phyloP scores from a whole-genome alignment of 2,888 invertebrate genomes.

The Polydrusus pterygomalis region DNA sequence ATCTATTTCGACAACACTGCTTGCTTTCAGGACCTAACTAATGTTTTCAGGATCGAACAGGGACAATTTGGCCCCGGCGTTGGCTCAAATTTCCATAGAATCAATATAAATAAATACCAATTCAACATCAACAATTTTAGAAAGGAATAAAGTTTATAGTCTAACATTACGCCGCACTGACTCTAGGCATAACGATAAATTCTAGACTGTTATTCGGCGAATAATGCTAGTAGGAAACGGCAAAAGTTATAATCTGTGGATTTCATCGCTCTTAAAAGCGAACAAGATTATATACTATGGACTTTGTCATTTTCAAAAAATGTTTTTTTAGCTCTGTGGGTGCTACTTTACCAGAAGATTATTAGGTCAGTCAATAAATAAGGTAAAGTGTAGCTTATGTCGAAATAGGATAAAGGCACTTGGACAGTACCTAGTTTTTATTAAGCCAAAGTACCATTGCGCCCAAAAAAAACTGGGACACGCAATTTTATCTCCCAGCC shows the following conservation, averaged over 20 bases:
- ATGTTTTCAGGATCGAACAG: too few relatives aligned
- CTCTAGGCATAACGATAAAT: not conserved
- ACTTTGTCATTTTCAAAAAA: not conserved
- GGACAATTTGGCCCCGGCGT: too few relatives aligned
- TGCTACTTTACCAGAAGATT: not conserved
- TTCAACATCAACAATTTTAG: not conserved
- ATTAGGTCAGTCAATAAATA: not conserved
- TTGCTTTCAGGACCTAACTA: too few relatives aligned
- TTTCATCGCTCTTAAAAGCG: constrained; percentile 4
- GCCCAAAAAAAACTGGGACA: too few relatives aligned
- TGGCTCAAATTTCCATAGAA: too few relatives aligned
- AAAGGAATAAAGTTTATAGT: not conserved
- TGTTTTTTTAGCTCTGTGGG: not conserved
- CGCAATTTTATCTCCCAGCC: too few relatives aligned
- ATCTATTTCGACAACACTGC: too few relatives aligned
- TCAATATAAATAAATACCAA: too few relatives aligned
- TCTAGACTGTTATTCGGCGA: not conserved
- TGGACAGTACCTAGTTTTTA: too few relatives aligned
- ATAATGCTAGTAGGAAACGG: constrained; percentile 23
- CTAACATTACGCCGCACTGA: not conserved
- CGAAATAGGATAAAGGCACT: not conserved
- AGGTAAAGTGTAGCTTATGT: not conserved
- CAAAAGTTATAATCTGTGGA: constrained; percentile 13
- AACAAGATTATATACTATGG: constrained; percentile 9
- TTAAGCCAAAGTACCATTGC: too few relatives aligned